Evolutionary conservation across 2,888 invertebrate genomes (phyloP), one percentile per base, ranked within the genome.

Genomic region (Pyrgus malvae): DNA sequence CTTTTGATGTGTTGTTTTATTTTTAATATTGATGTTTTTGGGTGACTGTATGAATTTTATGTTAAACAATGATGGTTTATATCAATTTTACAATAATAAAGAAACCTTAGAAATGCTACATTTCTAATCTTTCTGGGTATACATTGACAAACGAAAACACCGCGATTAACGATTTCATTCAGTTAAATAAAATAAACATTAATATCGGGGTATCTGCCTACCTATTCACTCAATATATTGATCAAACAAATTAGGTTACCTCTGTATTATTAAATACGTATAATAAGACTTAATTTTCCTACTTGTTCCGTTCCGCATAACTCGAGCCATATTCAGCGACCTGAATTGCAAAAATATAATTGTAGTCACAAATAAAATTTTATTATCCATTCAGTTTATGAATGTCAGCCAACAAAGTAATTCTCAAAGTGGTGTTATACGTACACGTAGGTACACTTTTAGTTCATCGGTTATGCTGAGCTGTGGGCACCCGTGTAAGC

Each of bases 61-160:
- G 14, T 33, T n/a, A n/a, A n/a, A n/a, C n/a, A n/a, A n/a, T n/a
- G n/a, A n/a, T n/a, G n/a, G n/a, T n/a, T n/a, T n/a, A n/a, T n/a
- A n/a, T n/a, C n/a, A n/a, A n/a, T n/a, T n/a, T n/a, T n/a, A n/a
- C n/a, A n/a, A n/a, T n/a, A 25, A 50, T 35, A 19, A 50, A 42
- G 42, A 50, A 50, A 17, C 31, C n/a, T 42, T 33, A 50, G 23
- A 50, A 50, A 50, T 50, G 35, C 25, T 12, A 23, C 42, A 50
- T 50, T 50, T 50, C 21, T 50, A 29, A 50, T 35, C n/a, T 42
- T 50, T 42, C 50, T 41, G 25, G 50, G 41, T 41, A 41, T 23
- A 16, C n/a, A 48, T 9, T 48, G 17, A 37, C 46, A 37, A 40
- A 23, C 6, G 21, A 9, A 38, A 21, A 40, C 11, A 23, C 23